These are phyloP conservation scores for Notodonta dromedarius DNA, from an alignment of 2,888 invertebrate genomes.

Conservation along the genomic window DNA sequence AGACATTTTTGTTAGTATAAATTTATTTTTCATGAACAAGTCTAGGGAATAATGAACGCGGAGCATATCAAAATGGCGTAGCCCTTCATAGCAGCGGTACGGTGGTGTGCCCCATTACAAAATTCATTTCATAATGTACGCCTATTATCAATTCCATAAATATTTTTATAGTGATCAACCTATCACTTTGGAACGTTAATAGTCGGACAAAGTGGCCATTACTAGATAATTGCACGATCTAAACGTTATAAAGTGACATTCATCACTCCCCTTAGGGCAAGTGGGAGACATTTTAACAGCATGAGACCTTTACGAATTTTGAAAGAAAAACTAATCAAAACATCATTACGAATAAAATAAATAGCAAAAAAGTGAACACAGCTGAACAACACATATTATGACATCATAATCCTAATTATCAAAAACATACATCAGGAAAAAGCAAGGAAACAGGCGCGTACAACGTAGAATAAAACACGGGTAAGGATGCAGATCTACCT, in stretches of 20 bases:
- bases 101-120: conserved; percentile 44
- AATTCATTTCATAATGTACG: conserved; percentile 45
- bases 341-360: too few relatives aligned
- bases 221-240: conserved; percentile 65
- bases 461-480: conserved; percentile 14
- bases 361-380: background rate
- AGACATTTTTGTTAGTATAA: background rate
- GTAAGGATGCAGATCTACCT: conserved; percentile 43
- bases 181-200: conserved; percentile 70
- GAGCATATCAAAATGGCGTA: conserved; percentile 12
- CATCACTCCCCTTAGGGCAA: conserved; percentile 52
- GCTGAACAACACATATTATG: background rate
- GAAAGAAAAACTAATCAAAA: background rate
- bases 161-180: conserved; percentile 74
- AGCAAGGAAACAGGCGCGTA: background rate
- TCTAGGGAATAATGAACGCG: conserved; percentile 6
- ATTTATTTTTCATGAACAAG: background rate
- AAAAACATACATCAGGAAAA: background rate
- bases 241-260: conserved; percentile 65
- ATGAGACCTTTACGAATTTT: background rate
- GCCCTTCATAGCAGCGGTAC: conserved; percentile 27
- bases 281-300: conserved; percentile 22
- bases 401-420: conserved; percentile 2
- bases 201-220: conserved; percentile 51
- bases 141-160: conserved; percentile 66